phyloP scores from a whole-genome alignment of 2,797 vertebrate species.

The Paramormyrops hopkinsi region DNA sequence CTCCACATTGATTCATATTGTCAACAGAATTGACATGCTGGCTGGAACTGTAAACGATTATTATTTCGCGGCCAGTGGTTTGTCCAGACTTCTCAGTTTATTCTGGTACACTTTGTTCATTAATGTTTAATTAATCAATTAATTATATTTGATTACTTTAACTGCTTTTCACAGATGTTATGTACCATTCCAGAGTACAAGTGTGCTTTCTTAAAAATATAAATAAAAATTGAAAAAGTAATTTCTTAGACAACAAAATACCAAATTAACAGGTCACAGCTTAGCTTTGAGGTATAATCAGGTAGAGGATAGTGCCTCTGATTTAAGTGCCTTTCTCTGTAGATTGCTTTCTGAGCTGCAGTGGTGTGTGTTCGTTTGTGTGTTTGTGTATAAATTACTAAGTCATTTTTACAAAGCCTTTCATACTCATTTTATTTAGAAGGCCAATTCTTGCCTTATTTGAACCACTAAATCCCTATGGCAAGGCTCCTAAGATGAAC shows the following conservation, averaged over 20 bases:
- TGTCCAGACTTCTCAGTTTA: not conserved
- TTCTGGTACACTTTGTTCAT: not conserved
- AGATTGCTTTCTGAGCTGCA: conserved; percentile 16
- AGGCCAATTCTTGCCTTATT: not conserved
- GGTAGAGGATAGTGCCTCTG: not conserved
- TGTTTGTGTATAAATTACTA: not conserved
- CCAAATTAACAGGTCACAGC: not conserved
- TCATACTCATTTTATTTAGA: not conserved
- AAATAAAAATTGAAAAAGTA: not conserved
- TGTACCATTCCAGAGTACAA: not conserved
- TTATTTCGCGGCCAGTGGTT: not conserved
- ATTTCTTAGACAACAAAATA: not conserved
- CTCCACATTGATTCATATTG: not conserved
- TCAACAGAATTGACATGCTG: not conserved
- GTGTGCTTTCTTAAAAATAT: not conserved
- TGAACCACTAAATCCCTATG: not conserved
- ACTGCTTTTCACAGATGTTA: not conserved
- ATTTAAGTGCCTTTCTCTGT: not conserved
- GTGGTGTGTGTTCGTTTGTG: not conserved
- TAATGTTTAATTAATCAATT: not conserved
- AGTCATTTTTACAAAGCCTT: conserved; percentile 13
- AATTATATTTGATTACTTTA: not conserved
- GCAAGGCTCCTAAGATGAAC: not conserved
- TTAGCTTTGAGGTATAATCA: not conserved
- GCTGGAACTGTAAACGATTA: not conserved